phyloP scores from a whole-genome alignment of 2,113 vertebrate species.

The Acanthisitta chloris region DNA sequence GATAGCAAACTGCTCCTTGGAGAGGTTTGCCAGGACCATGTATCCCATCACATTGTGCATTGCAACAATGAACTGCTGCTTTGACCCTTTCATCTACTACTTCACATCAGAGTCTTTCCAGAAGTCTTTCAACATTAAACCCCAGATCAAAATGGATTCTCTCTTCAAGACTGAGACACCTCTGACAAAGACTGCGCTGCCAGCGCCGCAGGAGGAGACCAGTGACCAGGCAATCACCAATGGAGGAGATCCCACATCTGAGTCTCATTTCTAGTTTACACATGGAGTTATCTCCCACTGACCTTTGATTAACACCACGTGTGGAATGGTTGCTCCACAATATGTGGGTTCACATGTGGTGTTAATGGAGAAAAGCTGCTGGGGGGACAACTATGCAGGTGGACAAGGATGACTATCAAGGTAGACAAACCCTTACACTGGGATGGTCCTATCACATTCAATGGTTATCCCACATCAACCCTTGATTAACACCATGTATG shows the following conservation, averaged over 20 bases:
- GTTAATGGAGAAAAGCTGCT: background rate
- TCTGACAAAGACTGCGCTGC: conserved; percentile 71
- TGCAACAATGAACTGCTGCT: conserved; percentile 94
- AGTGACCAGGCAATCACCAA: conserved; percentile 80
- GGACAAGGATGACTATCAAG: too few species aligned
- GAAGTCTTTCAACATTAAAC: conserved; percentile 90
- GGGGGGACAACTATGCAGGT: background rate
- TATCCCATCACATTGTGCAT: conserved; percentile 95
- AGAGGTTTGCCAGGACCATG: conserved; percentile 89
- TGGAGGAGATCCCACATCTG: conserved; percentile 81
- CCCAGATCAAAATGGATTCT: conserved; percentile 83
- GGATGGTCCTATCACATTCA: background rate
- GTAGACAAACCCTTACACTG: background rate
- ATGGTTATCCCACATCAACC: background rate
- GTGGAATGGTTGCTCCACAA: background rate
- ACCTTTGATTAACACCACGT: background rate
- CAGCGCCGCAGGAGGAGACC: conserved; percentile 73
- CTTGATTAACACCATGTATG: background rate
- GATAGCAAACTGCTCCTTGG: conserved; percentile 87
- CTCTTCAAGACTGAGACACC: conserved; percentile 81
- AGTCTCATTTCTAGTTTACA: conserved; percentile 77
- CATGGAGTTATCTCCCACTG: background rate
- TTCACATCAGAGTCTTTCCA: conserved; percentile 98
- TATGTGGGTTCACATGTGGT: background rate
- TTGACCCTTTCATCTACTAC: conserved; percentile 96